Base-by-base conservation (phyloP, 1,140 invertebrate genomes). In the Hormaphis cornu region DNA sequence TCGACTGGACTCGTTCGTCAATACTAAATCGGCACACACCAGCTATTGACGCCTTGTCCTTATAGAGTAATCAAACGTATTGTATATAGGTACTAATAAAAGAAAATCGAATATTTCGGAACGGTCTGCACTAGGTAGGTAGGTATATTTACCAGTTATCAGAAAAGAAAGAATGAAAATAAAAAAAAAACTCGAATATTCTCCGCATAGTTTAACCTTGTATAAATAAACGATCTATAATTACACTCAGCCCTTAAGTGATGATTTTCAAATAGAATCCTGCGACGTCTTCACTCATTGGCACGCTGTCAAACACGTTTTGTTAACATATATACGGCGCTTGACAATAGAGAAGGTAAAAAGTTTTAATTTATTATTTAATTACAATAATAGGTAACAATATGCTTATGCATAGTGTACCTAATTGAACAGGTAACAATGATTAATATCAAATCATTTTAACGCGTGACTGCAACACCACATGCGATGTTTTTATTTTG, bases 161-260 rank as follows among this genome's bases (percentile, higher is more conserved):
- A 40, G 40, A 58, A 58, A 58, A n/a, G n/a, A n/a, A n/a, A n/a
- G n/a, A n/a, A n/a, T n/a, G n/a, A n/a, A n/a, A n/a, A n/a, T n/a
- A n/a, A 37, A n/a, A 22, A 54, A 58, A 58, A 16, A 3, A 37
- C 22, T 24, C n/a, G 40, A 35, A 35, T 58, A 16, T 24, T 58
- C 24, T 18, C 6, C 40, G 10, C 22, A 37, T 58, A 24, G 35
- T n/a, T 58, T 24, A 16, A 56, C 53, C 37, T 35, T 56, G 0
- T 56, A 56, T 35, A 56, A 56, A 56, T 54, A 40, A 58, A 40
- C 33, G 40, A 40, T 58, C 54, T 58, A 58, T 58, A 58, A 58
- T 56, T 37, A 56, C 20, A 56, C 10, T 40, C n/a, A n/a, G n/a
- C n/a, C n/a, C n/a, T n/a, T 58, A 26, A 22, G 14, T 58, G 24